A percentile compares a stretch with the other conserved stretches of the same genome.
These are phyloP conservation scores for Andrena marginata DNA, from an alignment of 2,888 invertebrate genomes.

Conservation along the genomic window DNA sequence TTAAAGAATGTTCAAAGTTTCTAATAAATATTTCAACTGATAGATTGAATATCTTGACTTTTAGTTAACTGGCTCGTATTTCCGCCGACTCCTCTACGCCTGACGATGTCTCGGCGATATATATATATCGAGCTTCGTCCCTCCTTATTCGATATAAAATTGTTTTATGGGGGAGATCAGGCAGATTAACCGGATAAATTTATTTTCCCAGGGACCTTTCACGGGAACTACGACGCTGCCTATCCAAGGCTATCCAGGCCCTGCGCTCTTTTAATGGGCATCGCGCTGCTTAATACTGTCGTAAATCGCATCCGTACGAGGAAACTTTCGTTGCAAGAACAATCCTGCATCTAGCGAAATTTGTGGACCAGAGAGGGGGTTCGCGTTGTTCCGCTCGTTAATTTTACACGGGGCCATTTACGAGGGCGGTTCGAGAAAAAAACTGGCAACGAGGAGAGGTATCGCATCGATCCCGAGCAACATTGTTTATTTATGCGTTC, in stretches of 20 bases:
- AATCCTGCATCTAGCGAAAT: slow-evolving; percentile 40
- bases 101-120: neutral
- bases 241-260: neutral
- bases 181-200: slow-evolving; percentile 32
- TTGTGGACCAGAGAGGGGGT: slow-evolving; percentile 21
- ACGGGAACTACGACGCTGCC: neutral
- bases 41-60: no score
- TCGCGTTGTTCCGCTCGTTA: slow-evolving; percentile 37
- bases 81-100: no score
- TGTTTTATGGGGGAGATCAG: slow-evolving; percentile 14
- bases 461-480: neutral
- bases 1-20: no score
- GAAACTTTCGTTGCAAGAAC: slow-evolving; percentile 17
- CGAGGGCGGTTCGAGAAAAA: neutral
- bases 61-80: no score
- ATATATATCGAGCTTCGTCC: neutral
- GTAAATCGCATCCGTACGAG: slow-evolving; percentile 41
- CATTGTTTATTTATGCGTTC: slow-evolving; percentile 23
- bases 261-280: slow-evolving; percentile 7
- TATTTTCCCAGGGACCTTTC: neutral
- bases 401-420: slow-evolving; percentile 32
- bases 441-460: neutral
- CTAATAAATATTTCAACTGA: no score
- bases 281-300: slow-evolving; percentile 28
- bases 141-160: slow-evolving; percentile 7